phyloP scores from a whole-genome alignment of 2,888 invertebrate species.

The Patella pellucida region DNA sequence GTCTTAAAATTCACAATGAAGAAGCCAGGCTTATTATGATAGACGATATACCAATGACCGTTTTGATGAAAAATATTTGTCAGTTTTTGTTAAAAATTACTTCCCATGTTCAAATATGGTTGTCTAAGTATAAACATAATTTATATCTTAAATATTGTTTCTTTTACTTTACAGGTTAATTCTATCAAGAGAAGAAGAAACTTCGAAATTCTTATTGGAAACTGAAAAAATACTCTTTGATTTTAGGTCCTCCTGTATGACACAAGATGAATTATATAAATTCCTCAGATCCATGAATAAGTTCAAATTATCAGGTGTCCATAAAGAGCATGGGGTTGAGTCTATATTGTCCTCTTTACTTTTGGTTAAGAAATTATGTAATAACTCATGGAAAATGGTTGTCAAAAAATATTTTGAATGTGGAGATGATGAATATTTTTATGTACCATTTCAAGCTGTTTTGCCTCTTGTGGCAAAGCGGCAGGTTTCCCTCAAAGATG shows the following conservation, averaged over 20 bases:
- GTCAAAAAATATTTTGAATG: constrained; percentile 44
- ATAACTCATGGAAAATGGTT: constrained; percentile 39
- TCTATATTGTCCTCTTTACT: background rate
- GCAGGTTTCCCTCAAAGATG: constrained; percentile 74
- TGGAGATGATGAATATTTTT: constrained; percentile 54
- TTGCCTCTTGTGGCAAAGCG: constrained; percentile 74
- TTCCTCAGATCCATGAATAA: constrained; percentile 38
- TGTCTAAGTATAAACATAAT: background rate
- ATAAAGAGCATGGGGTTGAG: background rate
- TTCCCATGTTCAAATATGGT: background rate
- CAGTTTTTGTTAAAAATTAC: too few species aligned
- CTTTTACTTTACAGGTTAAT: constrained; percentile 46
- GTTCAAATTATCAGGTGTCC: background rate
- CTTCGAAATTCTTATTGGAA: constrained; percentile 45
- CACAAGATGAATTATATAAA: constrained; percentile 45
- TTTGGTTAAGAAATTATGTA: constrained; percentile 17
- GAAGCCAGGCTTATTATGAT: too few species aligned
- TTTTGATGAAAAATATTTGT: too few species aligned
- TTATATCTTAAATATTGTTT: background rate
- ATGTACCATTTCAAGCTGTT: constrained; percentile 76
- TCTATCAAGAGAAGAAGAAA: constrained; percentile 42
- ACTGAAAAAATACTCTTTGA: constrained; percentile 56
- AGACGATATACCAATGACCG: too few species aligned
- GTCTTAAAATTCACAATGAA: too few species aligned
- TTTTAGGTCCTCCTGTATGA: constrained; percentile 55